These are phyloP conservation scores for Notodonta ziczac DNA, from an alignment of 2,888 invertebrate genomes.

Conservation along the genomic window DNA sequence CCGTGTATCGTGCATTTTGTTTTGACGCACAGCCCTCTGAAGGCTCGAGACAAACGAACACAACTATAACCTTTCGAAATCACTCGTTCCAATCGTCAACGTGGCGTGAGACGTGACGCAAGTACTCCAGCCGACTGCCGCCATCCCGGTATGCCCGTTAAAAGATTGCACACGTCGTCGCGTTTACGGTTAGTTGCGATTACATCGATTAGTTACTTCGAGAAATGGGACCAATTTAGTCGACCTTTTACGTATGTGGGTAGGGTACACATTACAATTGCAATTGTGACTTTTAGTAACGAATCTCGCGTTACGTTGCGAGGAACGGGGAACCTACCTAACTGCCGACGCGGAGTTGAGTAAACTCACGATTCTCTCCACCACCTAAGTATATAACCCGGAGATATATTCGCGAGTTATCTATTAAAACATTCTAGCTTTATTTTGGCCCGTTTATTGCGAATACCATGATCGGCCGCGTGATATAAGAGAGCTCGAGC, in stretches of 20 bases:
- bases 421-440: slow-evolving; percentile 16
- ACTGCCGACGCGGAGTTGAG: neutral
- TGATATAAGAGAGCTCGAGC: slow-evolving; percentile 34
- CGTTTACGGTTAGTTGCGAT: slow-evolving; percentile 17
- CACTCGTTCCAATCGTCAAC: slow-evolving; percentile 41
- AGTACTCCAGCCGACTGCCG: slow-evolving; percentile 13
- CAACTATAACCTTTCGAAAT: slow-evolving; percentile 48
- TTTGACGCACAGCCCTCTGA: slow-evolving; percentile 30
- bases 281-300: slow-evolving; percentile 19
- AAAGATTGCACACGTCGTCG: slow-evolving; percentile 10
- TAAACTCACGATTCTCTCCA: neutral
- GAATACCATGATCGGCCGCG: slow-evolving; percentile 21
- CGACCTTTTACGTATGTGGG: slow-evolving; percentile 15
- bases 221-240: slow-evolving; percentile 26
- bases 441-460: slow-evolving; percentile 17
- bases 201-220: slow-evolving; percentile 16
- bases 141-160: slow-evolving; percentile 4
- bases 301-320: slow-evolving; percentile 11
- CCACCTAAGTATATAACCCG: too few species aligned
- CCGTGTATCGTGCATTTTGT: slow-evolving; percentile 31
- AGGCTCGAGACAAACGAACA: slow-evolving; percentile 19
- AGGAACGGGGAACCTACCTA: neutral
- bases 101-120: slow-evolving; percentile 41
- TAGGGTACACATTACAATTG: slow-evolving; percentile 13
- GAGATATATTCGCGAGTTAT: neutral